phyloP scores from a whole-genome alignment of 2,113 vertebrate species.

The Limanda limanda region DNA sequence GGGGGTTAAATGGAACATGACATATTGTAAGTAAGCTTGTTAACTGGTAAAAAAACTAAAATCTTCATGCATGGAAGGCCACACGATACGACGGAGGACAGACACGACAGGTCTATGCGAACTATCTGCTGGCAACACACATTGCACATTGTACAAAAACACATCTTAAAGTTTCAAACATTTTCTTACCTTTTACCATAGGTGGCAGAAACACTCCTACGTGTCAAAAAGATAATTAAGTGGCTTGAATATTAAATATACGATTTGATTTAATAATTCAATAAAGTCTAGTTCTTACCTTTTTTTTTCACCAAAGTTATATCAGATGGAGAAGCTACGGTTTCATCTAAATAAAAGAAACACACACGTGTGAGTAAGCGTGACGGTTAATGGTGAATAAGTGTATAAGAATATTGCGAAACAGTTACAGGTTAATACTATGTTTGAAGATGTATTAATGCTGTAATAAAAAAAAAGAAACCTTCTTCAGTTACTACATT shows the following conservation, averaged over 20 bases:
- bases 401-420: background rate
- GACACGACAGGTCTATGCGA: slow-evolving; percentile 18
- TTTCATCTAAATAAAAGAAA: slow-evolving; percentile 59
- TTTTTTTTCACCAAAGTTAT: slow-evolving; percentile 72
- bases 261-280: background rate
- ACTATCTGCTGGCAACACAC: slow-evolving; percentile 26
- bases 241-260: background rate
- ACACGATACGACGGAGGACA: background rate
- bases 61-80: slow-evolving; percentile 39
- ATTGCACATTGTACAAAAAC: background rate
- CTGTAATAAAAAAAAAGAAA: slow-evolving; percentile 23
- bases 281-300: slow-evolving; percentile 64
- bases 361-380: background rate
- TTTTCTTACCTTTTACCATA: slow-evolving; percentile 78
- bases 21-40: background rate
- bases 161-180: background rate
- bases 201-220: slow-evolving; percentile 82
- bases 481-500: slow-evolving; percentile 70
- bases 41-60: slow-evolving; percentile 10
- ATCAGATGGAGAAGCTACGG: slow-evolving; percentile 44
- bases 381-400: background rate
- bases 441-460: background rate
- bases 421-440: background rate
- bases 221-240: background rate
- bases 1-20: background rate